These are phyloP conservation scores for Drosophila emarginata DNA, from an alignment of 2,888 invertebrate species.

Conservation along the genomic window DNA sequence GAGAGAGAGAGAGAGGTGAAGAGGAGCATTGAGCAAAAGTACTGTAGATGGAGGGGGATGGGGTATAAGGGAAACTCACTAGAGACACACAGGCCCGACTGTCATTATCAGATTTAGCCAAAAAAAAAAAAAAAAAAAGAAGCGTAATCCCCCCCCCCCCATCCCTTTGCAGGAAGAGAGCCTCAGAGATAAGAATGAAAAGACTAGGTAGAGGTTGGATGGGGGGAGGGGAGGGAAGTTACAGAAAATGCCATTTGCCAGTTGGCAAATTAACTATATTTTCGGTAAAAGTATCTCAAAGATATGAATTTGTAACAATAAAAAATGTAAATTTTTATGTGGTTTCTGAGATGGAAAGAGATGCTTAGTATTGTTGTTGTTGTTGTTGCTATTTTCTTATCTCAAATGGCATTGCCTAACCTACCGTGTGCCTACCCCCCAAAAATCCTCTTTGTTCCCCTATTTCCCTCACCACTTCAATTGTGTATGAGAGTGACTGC, in stretches of 20 bases:
- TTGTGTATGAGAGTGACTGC: background rate
- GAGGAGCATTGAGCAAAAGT: slow-evolving; percentile 22
- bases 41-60: slow-evolving; percentile 28
- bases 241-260: slow-evolving; percentile 35
- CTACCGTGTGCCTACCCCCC: background rate
- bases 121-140: background rate
- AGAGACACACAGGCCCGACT: slow-evolving; percentile 16
- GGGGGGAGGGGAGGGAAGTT: background rate
- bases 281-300: slow-evolving; percentile 50
- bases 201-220: background rate
- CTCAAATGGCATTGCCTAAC: slow-evolving; percentile 5
- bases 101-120: slow-evolving; percentile 35
- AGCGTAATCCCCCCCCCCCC: slow-evolving; percentile 6
- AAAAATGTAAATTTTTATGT: slow-evolving; percentile 67
- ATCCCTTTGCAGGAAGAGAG: background rate
- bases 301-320: slow-evolving; percentile 61
- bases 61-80: background rate
- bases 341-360: slow-evolving; percentile 26
- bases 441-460: background rate
- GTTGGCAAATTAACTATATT: slow-evolving; percentile 19
- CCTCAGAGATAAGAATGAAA: background rate
- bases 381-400: slow-evolving; percentile 40
- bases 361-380: slow-evolving; percentile 40
- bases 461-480: background rate
- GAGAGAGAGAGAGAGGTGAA: slow-evolving; percentile 18